Conservation (phyloP, 1,140 invertebrate genomes). For the roundworm (Caenorhabditis elegans) region DNA sequence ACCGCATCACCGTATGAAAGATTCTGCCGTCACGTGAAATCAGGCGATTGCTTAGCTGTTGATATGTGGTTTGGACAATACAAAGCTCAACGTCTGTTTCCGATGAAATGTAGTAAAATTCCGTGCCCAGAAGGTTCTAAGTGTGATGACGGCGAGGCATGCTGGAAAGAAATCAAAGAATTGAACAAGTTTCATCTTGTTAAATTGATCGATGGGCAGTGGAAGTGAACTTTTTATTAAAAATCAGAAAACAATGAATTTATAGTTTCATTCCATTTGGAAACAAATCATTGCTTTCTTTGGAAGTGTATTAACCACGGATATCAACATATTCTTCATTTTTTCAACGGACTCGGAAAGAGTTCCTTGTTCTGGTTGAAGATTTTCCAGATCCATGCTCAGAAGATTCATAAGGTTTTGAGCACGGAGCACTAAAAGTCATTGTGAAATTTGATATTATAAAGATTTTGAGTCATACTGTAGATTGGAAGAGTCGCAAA, state of each 20-base stretch:
- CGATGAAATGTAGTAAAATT: background rate
- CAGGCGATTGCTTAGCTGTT: background rate
- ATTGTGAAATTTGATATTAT: background rate
- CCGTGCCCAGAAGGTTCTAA: background rate
- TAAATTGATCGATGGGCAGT: background rate
- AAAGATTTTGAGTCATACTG: background rate
- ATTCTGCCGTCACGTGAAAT: background rate
- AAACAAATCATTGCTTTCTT: background rate
- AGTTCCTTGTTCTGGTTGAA: background rate
- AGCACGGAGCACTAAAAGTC: background rate
- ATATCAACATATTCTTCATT: background rate
- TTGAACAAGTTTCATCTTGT: background rate
- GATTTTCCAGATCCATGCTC: background rate
- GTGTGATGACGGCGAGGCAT: background rate
- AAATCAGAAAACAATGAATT: too few relatives aligned
- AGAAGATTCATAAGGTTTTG: background rate
- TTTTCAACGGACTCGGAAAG: background rate
- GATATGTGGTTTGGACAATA: slow-evolving; percentile 2
- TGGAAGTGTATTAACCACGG: background rate
- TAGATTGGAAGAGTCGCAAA: background rate
- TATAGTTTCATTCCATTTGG: background rate
- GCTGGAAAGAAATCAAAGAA: background rate
- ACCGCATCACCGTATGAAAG: background rate
- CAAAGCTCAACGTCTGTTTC: background rate
- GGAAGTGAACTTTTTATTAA: background rate